Evolutionary conservation across 2,797 vertebrate species (phyloP).

Genomic region (Centropyge bicolor): DNA sequence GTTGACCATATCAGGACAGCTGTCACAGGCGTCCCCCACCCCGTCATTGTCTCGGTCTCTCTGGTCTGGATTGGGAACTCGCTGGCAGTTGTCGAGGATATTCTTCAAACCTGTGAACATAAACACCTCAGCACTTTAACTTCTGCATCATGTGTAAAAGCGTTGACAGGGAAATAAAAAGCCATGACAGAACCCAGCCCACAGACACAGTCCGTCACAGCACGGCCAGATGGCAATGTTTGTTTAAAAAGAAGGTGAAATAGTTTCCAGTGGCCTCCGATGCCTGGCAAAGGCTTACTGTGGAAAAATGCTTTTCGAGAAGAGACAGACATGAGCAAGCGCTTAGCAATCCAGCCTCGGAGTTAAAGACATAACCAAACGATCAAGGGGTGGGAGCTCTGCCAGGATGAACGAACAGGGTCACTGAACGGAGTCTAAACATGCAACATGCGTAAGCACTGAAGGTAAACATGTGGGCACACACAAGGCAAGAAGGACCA

Average conservation of each 20-base stretch:
- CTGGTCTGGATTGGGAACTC: constrained; percentile 91
- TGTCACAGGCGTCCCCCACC: constrained; percentile 97
- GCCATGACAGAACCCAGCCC: constrained; percentile 31
- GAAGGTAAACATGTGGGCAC: constrained; percentile 21
- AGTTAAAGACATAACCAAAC: constrained; percentile 79
- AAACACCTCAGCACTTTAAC: constrained; percentile 8
- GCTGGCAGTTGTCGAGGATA: constrained; percentile 94
- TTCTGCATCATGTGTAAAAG: constrained; percentile 22
- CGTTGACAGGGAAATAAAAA: background rate
- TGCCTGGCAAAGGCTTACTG: constrained; percentile 68
- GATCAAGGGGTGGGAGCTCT: constrained; percentile 66
- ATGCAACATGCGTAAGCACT: constrained; percentile 12
- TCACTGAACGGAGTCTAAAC: constrained; percentile 38
- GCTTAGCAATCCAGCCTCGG: constrained; percentile 73
- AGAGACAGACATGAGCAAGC: constrained; percentile 82
- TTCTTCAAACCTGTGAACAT: constrained; percentile 90
- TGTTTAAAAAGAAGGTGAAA: constrained; percentile 73
- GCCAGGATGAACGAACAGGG: constrained; percentile 57
- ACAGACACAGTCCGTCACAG: constrained; percentile 51
- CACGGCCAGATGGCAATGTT: constrained; percentile 82
- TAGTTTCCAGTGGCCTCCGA: constrained; percentile 84
- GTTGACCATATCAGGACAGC: constrained; percentile 93
- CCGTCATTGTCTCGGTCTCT: constrained; percentile 92
- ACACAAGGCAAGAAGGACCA: constrained; percentile 26
- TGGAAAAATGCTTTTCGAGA: constrained; percentile 82